Base-by-base conservation (phyloP, 2,113 vertebrate species). In the Poeciliopsis occidentalis region DNA sequence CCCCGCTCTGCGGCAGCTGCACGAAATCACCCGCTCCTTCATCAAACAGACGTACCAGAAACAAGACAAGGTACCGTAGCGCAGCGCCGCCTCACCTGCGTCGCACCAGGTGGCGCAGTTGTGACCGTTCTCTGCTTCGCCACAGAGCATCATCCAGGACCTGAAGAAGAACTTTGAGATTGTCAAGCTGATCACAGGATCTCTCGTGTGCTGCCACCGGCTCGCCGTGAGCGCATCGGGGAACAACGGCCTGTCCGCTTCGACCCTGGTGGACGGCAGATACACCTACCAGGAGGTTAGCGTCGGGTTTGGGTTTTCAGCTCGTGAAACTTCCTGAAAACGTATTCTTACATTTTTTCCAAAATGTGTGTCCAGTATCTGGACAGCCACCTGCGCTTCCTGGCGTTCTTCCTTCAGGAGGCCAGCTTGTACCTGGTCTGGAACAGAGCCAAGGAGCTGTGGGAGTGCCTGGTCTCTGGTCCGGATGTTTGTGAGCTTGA, bases 111-210 rank as follows among this genome's bases (percentile, higher is more conserved):
- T 57, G 4, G 29, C 37, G 4, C 62, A 10, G 47, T 26, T 60
- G 5, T 76, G 85, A 83, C 51, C 10, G 4, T 19, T n/a, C 24
- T 39, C 34, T 30, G 26, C 1, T 54, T 34, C 12, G 27, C 75
- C 24, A 78, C 80, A 99, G 98, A 99, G 97, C 93, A 99, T 99
- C 89, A 99, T 99, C 86, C 98, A 99, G 85, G 98, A 99, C 90
- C 89, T 99, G 92, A 99, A 99, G 95, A 99, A 98, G 93, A 98
- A 99, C 85, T 99, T 99, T 90, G 98, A 99, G 93, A 99, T 99
- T 0, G 97, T 99, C 73, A 99, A 99, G 79, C 60, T 99, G 93
- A 97, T 99, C 82, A 99, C 98, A 0, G 96, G 96, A 71, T 99
- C 97, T 76, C 93, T 99, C 4, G 96, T 99, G 83, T 96, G 96